Evolutionary conservation across 1,140 invertebrate species (phyloP).

Genomic region (Drosophila burlai): DNA sequence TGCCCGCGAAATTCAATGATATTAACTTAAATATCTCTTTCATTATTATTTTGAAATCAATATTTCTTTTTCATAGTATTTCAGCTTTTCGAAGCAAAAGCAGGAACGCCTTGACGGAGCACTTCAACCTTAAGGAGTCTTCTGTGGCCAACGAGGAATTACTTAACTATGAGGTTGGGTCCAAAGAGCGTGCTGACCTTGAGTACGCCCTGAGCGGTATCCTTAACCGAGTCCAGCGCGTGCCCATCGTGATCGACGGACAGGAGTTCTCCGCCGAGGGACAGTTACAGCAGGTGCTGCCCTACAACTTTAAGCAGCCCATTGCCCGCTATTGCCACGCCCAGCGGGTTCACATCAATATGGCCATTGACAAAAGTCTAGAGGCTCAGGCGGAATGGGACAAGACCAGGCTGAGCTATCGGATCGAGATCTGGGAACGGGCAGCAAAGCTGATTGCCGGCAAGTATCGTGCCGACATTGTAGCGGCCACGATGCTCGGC

Average conservation of each 20-base stretch:
- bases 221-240: constrained; percentile 88
- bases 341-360: constrained; percentile 91
- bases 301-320: constrained; percentile 39
- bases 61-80: neutral
- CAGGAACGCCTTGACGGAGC: constrained; percentile 14
- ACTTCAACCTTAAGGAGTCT: constrained; percentile 35
- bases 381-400: constrained; percentile 94
- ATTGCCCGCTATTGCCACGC: constrained; percentile 88
- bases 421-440: constrained; percentile 91
- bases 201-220: constrained; percentile 88
- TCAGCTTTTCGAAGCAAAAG: neutral
- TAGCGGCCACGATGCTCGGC: constrained; percentile 98
- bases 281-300: constrained; percentile 55
- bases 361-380: constrained; percentile 92
- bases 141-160: constrained; percentile 90
- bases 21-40: too few species aligned
- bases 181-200: constrained; percentile 91
- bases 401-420: constrained; percentile 90
- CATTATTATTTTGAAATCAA: neutral
- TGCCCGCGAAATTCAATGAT: neutral
- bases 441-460: constrained; percentile 95
- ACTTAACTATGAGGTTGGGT: constrained; percentile 92
- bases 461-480: constrained; percentile 93
- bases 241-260: constrained; percentile 96
- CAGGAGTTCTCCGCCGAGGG: constrained; percentile 89